Evolutionary conservation across 2,888 invertebrate genomes (phyloP), one percentile per base, ranked within the genome.

Genomic region (Camptogramma bilineatum): DNA sequence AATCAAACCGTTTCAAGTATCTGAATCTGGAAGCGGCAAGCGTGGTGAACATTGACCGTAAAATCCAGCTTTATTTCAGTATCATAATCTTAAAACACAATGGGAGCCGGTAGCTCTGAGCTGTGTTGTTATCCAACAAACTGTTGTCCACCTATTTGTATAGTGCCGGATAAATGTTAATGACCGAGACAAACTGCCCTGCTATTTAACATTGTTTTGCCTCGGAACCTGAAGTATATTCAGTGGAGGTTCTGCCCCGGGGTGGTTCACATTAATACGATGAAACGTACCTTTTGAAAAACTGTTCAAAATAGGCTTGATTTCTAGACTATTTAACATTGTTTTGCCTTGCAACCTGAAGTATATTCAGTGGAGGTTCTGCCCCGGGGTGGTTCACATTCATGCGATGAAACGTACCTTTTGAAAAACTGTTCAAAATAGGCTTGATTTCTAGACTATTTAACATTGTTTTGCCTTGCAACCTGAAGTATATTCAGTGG

Each of bases 131-230:
- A 81, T 78, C 81, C 80, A 83, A 84, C 83, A 84, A 83, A 87
- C 80, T 80, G 80, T 83, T 81, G 79, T 80, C 80, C 79, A 77
- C 79, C 73, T 84, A 86, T 87, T 88, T 87, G 76, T 74, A 69
- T 69, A 70, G 68, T 67, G 61, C 71, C 69, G 77, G 79, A 84
- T 88, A 82, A 88, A 88, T 88, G 83, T 88, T 88, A 87, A 88
- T 86, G 83, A 78, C 70, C 73, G 76, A 76, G 80, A 81, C 83
- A 81, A 78, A 77, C 78, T 72, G 72, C 74, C 74, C 66, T 71
- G 73, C 73, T 84, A 77, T 85, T 83, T 83, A 81, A 83, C 84
- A 83, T 81, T 79, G 78, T 79, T 76, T 75, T n/a, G 57, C 46
- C 55, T 9, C 31, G 34, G 34, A 46, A 18, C 34, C 13, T 1